phyloP scores from a whole-genome alignment of 2,797 vertebrate species.

The Eupleurogrammus muticus region DNA sequence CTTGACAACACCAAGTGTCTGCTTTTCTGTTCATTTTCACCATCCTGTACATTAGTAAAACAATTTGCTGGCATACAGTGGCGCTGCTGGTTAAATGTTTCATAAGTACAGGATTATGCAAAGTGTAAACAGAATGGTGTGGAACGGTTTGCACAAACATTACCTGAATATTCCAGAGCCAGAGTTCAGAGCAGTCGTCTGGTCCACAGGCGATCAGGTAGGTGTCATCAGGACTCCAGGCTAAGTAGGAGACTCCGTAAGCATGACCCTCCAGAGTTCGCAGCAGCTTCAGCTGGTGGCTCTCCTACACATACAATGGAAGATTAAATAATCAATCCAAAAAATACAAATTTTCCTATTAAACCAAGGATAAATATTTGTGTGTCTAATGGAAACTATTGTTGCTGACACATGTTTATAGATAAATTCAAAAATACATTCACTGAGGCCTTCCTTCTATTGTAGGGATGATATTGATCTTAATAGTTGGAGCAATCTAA shows the following conservation, averaged over 20 bases:
- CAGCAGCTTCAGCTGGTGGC: conserved; percentile 95
- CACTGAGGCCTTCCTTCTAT: no score
- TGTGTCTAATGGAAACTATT: no score
- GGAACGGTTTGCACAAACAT: background rate
- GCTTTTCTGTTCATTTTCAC: background rate
- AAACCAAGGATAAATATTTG: no score
- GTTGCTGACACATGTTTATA: no score
- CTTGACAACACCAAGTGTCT: background rate
- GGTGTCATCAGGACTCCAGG: conserved; percentile 98
- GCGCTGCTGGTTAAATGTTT: background rate
- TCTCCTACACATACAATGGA: conserved; percentile 83
- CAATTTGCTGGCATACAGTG: background rate
- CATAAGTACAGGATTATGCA: background rate
- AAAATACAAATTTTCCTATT: no score
- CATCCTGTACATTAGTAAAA: background rate
- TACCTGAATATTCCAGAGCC: conserved; percentile 99
- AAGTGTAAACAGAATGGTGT: background rate
- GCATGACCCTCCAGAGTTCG: conserved; percentile 97
- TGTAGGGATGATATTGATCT: no score
- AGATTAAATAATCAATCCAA: conserved; percentile 6
- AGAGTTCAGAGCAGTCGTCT: conserved; percentile 99
- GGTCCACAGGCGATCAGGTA: conserved; percentile 98
- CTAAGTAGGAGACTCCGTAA: conserved; percentile 97
- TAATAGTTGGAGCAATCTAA: no score
- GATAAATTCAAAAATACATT: no score